phyloP scores from a whole-genome alignment of 2,888 invertebrate genomes.

The Gnatocerus cornutus region DNA sequence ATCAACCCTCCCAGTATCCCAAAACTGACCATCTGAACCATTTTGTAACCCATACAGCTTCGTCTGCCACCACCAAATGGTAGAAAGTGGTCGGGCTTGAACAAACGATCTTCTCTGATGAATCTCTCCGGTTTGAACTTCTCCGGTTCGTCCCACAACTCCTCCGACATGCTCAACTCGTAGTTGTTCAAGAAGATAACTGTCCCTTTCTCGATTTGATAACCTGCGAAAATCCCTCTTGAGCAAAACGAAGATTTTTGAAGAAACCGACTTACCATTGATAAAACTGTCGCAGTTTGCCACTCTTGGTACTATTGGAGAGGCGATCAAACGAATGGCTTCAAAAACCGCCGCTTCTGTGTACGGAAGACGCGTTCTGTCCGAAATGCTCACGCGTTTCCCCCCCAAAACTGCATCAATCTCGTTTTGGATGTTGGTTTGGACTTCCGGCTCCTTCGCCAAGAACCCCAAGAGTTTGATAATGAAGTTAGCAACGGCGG shows the following conservation, averaged over 20 bases:
- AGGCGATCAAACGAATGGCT: constrained; percentile 77
- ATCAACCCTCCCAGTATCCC: constrained; percentile 73
- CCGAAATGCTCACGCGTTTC: constrained; percentile 64
- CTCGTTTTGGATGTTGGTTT: constrained; percentile 74
- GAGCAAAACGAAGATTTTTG: too few species aligned
- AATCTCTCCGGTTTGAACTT: constrained; percentile 78
- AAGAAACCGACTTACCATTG: constrained; percentile 71
- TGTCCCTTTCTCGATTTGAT: constrained; percentile 75
- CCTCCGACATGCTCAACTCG: constrained; percentile 77
- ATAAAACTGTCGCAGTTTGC: constrained; percentile 77
- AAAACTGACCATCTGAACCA: constrained; percentile 77
- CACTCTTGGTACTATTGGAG: constrained; percentile 81
- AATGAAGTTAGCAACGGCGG: constrained; percentile 78
- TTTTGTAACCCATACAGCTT: constrained; percentile 80
- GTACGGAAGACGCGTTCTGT: constrained; percentile 74
- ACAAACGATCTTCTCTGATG: constrained; percentile 73
- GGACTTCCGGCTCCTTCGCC: constrained; percentile 73
- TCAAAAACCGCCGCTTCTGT: constrained; percentile 77
- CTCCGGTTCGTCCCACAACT: constrained; percentile 76
- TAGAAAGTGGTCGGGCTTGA: constrained; percentile 78
- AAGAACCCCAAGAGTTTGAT: constrained; percentile 76
- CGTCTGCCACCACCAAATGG: constrained; percentile 80
- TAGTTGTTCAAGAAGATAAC: constrained; percentile 81
- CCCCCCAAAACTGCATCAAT: constrained; percentile 69
- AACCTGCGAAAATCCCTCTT: too few species aligned